These are phyloP conservation scores for Notospermus geniculatus DNA, from an alignment of 1,140 invertebrate genomes.

Conservation along the genomic window DNA sequence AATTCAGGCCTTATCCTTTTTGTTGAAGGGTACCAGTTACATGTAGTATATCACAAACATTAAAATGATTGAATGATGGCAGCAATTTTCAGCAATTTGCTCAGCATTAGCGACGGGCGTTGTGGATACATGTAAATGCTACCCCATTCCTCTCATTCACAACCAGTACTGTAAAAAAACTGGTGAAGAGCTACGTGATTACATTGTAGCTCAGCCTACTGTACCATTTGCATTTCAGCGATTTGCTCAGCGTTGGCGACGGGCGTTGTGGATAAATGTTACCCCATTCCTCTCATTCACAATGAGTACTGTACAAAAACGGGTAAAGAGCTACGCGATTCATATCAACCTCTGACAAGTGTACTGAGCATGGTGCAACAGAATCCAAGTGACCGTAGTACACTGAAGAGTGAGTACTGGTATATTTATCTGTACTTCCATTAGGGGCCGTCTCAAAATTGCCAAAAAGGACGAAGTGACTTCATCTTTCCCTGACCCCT, in stretches of 20 bases:
- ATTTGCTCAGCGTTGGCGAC: slow-evolving; percentile 37
- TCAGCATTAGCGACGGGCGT: slow-evolving; percentile 30
- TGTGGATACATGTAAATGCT: slow-evolving; percentile 47
- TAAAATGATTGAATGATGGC: no score
- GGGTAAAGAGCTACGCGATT: slow-evolving; percentile 38
- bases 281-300: slow-evolving; percentile 36
- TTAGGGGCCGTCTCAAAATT: no score
- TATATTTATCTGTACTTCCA: no score
- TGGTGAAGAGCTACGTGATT: slow-evolving; percentile 38
- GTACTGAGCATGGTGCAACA: slow-evolving; percentile 25
- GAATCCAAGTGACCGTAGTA: not conserved
- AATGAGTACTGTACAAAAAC: slow-evolving; percentile 45
- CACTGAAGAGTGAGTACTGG: no score
- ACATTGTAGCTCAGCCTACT: slow-evolving; percentile 37
- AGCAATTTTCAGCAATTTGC: slow-evolving; percentile 40
- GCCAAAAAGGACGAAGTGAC: no score
- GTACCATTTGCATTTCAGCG: slow-evolving; percentile 31
- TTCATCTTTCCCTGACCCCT: no score
- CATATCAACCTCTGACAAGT: slow-evolving; percentile 39
- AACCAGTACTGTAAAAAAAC: slow-evolving; percentile 45
- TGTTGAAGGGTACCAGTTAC: no score
- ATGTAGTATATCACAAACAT: no score
- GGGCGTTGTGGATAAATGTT: slow-evolving; percentile 40
- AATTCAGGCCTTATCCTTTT: no score
- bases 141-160: slow-evolving; percentile 36